These are phyloP conservation scores for Tachysurus fulvidraco DNA, from an alignment of 2,113 vertebrate genomes.

Conservation along the genomic window DNA sequence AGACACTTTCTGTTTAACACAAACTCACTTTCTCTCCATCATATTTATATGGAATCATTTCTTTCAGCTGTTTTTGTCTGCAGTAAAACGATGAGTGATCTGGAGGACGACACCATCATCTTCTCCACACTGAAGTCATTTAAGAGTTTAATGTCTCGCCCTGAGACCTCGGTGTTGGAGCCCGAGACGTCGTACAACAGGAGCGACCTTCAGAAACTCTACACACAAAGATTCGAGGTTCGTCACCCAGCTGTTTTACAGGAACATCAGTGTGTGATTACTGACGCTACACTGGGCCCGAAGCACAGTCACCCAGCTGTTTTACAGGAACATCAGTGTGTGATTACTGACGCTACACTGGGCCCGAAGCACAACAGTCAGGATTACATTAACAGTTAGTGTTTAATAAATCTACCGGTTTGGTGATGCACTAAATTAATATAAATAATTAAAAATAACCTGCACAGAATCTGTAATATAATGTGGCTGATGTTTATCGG, in stretches of 20 bases:
- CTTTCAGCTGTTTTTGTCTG: not conserved
- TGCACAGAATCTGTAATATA: too few species aligned
- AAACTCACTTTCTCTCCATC: not conserved
- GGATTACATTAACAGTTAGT: too few species aligned
- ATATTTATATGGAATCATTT: not conserved
- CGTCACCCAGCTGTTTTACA: not conserved
- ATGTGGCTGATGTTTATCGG: too few species aligned
- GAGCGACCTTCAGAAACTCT: conserved; percentile 79
- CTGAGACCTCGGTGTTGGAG: conserved; percentile 62
- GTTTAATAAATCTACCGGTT: too few species aligned
- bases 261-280: too few species aligned
- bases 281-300: too few species aligned
- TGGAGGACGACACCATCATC: conserved; percentile 87
- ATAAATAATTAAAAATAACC: too few species aligned
- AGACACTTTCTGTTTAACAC: not conserved
- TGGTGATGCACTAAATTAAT: too few species aligned
- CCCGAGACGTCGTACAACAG: conserved; percentile 46
- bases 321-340: too few species aligned
- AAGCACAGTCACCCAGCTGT: too few species aligned
- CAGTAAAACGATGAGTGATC: conserved; percentile 70
- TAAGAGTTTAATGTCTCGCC: conserved; percentile 81
- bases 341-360: too few species aligned
- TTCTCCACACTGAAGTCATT: conserved; percentile 87
- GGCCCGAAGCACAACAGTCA: not conserved
- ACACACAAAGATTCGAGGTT: conserved; percentile 88